A percentile compares a stretch with the other conserved stretches of the same genome.
Evolutionary conservation across 2,888 invertebrate genomes (phyloP).

Genomic region (Drosophila histrio): DNA sequence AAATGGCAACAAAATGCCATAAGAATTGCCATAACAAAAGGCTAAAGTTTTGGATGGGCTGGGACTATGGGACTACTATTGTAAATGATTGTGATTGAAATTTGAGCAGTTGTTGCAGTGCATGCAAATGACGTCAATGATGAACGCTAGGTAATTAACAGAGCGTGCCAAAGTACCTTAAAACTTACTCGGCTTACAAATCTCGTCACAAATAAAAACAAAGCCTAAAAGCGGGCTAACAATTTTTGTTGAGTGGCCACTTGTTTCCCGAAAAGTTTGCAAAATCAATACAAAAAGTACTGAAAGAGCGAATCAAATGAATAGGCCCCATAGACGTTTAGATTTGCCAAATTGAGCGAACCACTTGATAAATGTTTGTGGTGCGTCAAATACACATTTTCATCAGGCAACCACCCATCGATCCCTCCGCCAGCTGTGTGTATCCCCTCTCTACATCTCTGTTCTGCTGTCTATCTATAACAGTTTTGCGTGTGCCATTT

Average conservation of each 20-base stretch:
- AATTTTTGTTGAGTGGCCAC: background rate
- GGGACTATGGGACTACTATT: background rate
- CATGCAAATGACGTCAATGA: slow-evolving; percentile 67
- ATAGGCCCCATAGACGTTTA: slow-evolving; percentile 41
- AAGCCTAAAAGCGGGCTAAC: slow-evolving; percentile 6
- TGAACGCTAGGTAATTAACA: slow-evolving; percentile 47
- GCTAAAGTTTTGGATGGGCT: slow-evolving; percentile 12
- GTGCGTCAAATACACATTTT: slow-evolving; percentile 48
- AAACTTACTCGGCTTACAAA: slow-evolving; percentile 33
- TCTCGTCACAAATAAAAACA: slow-evolving; percentile 17
- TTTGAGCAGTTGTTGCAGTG: slow-evolving; percentile 39
- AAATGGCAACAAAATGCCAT: slow-evolving; percentile 41
- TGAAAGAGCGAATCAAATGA: slow-evolving; percentile 25
- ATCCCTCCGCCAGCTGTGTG: background rate
- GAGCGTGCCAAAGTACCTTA: slow-evolving; percentile 31
- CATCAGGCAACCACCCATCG: slow-evolving; percentile 15
- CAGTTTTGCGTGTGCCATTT: slow-evolving; percentile 42
- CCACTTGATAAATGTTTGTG: slow-evolving; percentile 59
- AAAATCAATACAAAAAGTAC: slow-evolving; percentile 7
- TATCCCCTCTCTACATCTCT: background rate
- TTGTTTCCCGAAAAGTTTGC: slow-evolving; percentile 7
- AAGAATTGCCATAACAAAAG: slow-evolving; percentile 44
- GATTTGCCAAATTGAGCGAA: slow-evolving; percentile 61
- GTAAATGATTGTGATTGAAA: slow-evolving; percentile 53
- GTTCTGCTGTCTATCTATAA: slow-evolving; percentile 6